These are phyloP conservation scores for Symphodus melops DNA, from an alignment of 2,113 vertebrate species.

Conservation along the genomic window DNA sequence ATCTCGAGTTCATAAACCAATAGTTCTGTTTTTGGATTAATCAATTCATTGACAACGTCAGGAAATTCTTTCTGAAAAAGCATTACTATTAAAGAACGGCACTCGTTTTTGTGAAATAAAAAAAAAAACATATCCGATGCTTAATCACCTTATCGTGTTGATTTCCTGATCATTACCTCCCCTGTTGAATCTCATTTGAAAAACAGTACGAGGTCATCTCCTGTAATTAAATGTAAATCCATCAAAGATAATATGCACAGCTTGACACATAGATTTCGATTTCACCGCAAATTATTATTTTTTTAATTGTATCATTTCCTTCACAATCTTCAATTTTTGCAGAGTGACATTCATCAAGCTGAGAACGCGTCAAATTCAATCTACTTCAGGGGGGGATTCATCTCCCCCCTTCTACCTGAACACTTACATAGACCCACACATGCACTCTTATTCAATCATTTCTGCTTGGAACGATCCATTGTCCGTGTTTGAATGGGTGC, in stretches of 20 bases:
- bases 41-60: too few relatives aligned
- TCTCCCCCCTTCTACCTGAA: not conserved
- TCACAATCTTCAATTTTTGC: not conserved
- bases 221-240: not conserved
- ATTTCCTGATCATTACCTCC: not conserved
- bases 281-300: too few relatives aligned
- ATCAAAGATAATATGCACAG: not conserved
- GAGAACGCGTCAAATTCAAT: not conserved
- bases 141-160: not conserved
- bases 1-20: too few relatives aligned
- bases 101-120: not conserved
- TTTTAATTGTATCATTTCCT: not conserved
- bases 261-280: not conserved
- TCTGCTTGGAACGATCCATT: not conserved
- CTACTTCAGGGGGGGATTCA: not conserved
- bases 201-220: not conserved
- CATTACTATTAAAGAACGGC: too few relatives aligned
- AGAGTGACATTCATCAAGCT: not conserved
- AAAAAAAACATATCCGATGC: not conserved
- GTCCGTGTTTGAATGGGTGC: conserved; percentile 13
- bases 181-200: not conserved
- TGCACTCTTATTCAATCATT: not conserved
- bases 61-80: too few relatives aligned
- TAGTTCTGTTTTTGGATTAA: too few relatives aligned
- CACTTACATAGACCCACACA: not conserved